Conservation (phyloP, 2,888 invertebrate genomes). For the Pristionchus exspectatus region DNA sequence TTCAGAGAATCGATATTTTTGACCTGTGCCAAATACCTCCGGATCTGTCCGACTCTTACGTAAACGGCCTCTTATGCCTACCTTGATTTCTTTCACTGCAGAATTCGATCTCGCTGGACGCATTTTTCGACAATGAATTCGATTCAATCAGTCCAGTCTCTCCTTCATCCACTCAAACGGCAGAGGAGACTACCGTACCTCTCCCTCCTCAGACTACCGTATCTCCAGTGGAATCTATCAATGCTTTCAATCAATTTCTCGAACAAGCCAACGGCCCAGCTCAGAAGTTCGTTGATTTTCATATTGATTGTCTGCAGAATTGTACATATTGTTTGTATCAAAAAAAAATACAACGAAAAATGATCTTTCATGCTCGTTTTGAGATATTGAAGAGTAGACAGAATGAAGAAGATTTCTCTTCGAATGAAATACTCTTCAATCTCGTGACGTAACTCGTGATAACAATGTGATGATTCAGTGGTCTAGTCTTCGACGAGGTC, state of each 20-base stretch:
- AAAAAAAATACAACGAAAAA: no score
- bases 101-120: conserved; percentile 28
- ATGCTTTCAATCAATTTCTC: not conserved
- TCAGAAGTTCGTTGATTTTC: not conserved
- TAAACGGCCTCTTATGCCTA: no score
- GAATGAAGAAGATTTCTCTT: no score
- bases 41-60: no score
- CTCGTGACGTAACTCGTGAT: no score
- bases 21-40: no score
- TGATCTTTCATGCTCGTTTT: no score
- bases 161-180: not conserved
- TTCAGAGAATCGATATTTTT: no score
- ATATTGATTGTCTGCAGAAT: not conserved
- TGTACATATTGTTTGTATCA: not conserved
- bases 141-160: not conserved
- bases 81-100: not conserved
- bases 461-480: conserved; percentile 16
- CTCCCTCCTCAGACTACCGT: not conserved
- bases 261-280: not conserved
- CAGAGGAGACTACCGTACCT: not conserved
- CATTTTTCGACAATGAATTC: conserved; percentile 5
- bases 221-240: not conserved
- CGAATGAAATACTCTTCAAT: no score
- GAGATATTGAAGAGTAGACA: no score
- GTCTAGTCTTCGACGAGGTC: conserved; percentile 39